Evolutionary conservation across 2,888 invertebrate species (phyloP).

Genomic region (Caenorhabditis plicata): DNA sequence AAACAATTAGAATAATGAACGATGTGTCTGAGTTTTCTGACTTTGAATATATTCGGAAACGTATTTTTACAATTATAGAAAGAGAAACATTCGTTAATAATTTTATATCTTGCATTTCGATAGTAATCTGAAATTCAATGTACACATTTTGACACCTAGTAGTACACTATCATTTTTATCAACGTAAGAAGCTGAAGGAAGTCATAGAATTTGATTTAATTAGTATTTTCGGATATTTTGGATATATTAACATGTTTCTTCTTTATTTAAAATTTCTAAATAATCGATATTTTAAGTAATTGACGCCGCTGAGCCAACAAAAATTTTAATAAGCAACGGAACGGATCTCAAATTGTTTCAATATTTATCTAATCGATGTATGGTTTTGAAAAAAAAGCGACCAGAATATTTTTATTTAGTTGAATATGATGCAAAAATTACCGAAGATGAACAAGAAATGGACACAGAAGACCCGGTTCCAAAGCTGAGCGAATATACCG

Average conservation of each 20-base stretch:
- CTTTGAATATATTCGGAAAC: constrained; percentile 30
- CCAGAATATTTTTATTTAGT: no score
- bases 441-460: constrained; percentile 4
- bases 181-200: no score
- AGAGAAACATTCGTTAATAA: not conserved
- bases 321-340: constrained; percentile 43
- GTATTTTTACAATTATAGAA: constrained; percentile 23
- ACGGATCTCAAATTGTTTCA: constrained; percentile 48
- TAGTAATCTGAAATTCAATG: no score
- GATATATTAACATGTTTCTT: not conserved
- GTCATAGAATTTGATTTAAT: no score
- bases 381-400: not conserved
- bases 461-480: no score
- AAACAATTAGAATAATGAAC: constrained; percentile 39
- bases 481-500: no score
- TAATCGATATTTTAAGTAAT: constrained; percentile 49
- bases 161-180: no score
- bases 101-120: no score
- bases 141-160: no score
- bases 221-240: no score
- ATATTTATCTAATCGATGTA: constrained; percentile 29
- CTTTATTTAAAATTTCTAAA: not conserved
- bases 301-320: constrained; percentile 47
- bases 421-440: not conserved
- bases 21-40: constrained; percentile 53